A percentile compares a stretch with the other conserved stretches of the same genome.
Evolutionary conservation across 2,113 vertebrate genomes (phyloP).

Genomic region (Halichoeres trimaculatus): DNA sequence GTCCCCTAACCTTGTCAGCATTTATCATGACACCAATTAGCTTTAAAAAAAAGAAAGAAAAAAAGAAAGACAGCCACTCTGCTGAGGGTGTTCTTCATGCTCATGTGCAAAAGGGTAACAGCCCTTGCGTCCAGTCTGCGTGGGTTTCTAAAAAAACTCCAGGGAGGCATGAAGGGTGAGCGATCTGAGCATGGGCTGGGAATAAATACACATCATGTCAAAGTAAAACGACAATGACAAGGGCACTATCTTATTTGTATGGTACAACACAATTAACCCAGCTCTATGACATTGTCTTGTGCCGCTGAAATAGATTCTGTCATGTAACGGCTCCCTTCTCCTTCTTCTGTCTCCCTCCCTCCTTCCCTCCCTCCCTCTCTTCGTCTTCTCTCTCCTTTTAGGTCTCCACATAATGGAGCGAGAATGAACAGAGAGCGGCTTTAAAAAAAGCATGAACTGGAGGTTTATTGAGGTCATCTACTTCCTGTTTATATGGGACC

Average conservation of each 20-base stretch:
- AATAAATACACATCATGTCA: conserved; percentile 60
- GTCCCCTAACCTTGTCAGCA: conserved; percentile 77
- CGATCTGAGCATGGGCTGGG: conserved; percentile 21
- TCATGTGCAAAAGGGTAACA: conserved; percentile 70
- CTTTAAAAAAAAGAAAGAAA: conserved; percentile 41
- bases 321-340: conserved; percentile 67
- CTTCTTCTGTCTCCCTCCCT: conserved; percentile 28
- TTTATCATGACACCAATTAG: conserved; percentile 80
- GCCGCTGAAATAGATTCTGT: conserved; percentile 64
- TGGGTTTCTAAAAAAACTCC: conserved; percentile 39
- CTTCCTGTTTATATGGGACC: conserved; percentile 99
- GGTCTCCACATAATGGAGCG: conserved; percentile 99
- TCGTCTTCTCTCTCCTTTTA: conserved; percentile 70
- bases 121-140: conserved; percentile 46
- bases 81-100: conserved; percentile 49
- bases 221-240: conserved; percentile 61
- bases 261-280: conserved; percentile 69
- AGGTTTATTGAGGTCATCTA: conserved; percentile 99
- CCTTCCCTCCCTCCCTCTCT: conserved; percentile 20
- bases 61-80: conserved; percentile 51
- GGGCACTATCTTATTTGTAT: conserved; percentile 68
- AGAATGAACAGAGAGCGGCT: conserved; percentile 99
- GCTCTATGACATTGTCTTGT: conserved; percentile 62
- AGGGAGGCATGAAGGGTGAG: conserved; percentile 34
- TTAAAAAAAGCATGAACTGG: conserved; percentile 99